Conservation (phyloP, 2,888 invertebrate species). For the Lysandra coridon region DNA sequence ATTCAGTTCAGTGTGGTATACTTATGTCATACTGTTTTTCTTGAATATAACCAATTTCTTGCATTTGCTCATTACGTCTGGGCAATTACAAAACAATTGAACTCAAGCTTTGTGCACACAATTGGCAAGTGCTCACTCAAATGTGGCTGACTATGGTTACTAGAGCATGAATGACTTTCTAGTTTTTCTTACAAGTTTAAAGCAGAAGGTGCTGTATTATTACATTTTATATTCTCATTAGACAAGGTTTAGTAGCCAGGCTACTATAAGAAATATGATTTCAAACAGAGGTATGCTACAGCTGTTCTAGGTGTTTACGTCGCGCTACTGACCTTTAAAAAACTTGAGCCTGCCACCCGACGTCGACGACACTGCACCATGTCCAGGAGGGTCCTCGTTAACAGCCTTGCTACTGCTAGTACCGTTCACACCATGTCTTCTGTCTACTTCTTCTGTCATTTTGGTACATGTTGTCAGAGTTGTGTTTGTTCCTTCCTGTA, state of each 20-base stretch:
- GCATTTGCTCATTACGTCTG: conserved; percentile 47
- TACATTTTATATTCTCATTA: conserved; percentile 10
- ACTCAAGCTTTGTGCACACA: conserved; percentile 66
- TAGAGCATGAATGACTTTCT: conserved; percentile 80
- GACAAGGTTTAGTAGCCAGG: background rate
- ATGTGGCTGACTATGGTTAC: conserved; percentile 68
- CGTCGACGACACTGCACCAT: conserved; percentile 64
- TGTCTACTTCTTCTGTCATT: conserved; percentile 84
- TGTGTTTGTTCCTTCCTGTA: conserved; percentile 83
- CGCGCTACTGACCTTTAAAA: conserved; percentile 83
- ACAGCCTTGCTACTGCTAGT: conserved; percentile 82
- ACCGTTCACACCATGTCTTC: conserved; percentile 87
- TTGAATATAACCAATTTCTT: background rate
- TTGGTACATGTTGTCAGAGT: conserved; percentile 87
- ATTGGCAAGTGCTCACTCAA: conserved; percentile 65
- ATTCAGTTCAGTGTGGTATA: background rate
- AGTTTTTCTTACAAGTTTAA: conserved; percentile 52
- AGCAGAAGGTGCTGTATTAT: background rate
- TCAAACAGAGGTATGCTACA: conserved; percentile 4
- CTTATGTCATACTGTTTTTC: background rate
- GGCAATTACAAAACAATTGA: conserved; percentile 71
- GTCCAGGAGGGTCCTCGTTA: conserved; percentile 72
- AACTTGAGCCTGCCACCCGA: conserved; percentile 89
- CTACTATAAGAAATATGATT: background rate
- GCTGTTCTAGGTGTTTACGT: background rate